Evolutionary conservation across 53 echinoderm and acorn worm genomes (phyloP).

Genomic region (Patiria pectinifera): DNA sequence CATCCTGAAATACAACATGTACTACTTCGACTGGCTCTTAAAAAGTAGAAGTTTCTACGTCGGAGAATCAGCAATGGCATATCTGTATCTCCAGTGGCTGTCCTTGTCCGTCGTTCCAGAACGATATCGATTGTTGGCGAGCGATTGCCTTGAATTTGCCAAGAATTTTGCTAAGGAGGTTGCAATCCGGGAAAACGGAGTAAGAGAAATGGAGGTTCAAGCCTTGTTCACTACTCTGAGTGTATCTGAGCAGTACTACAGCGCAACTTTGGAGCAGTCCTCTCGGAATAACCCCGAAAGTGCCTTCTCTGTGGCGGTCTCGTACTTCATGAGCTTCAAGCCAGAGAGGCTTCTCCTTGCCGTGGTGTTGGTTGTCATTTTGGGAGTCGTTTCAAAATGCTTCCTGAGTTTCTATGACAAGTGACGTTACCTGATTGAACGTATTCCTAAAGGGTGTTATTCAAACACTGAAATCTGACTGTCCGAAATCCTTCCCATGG

Average conservation of each 20-base stretch:
- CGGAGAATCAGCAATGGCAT: conserved; percentile 36
- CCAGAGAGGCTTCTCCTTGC: conserved; percentile 17
- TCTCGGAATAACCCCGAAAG: conserved; percentile 40
- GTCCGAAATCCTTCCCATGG: no score
- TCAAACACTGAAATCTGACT: no score
- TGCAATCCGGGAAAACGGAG: conserved; percentile 28
- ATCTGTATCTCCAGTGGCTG: conserved; percentile 36
- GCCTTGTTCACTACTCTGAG: conserved; percentile 11
- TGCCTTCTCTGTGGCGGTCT: conserved; percentile 13
- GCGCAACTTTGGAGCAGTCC: conserved; percentile 26
- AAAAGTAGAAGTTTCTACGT: conserved; percentile 38
- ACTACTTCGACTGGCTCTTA: conserved; percentile 42
- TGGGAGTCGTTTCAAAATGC: no score
- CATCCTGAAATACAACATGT: conserved; percentile 38
- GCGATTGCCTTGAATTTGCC: conserved; percentile 30
- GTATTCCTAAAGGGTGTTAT: no score
- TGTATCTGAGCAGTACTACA: conserved; percentile 36
- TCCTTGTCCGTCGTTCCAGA: conserved; percentile 14
- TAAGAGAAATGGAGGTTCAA: conserved; percentile 8
- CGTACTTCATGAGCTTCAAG: conserved; percentile 44
- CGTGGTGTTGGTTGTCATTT: not conserved
- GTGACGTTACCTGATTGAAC: no score
- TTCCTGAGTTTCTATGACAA: no score
- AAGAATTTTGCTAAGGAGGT: conserved; percentile 47
- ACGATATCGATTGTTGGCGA: conserved; percentile 12